Conservation (phyloP, 2,888 invertebrate genomes). For the Andrena hattorfiana region DNA sequence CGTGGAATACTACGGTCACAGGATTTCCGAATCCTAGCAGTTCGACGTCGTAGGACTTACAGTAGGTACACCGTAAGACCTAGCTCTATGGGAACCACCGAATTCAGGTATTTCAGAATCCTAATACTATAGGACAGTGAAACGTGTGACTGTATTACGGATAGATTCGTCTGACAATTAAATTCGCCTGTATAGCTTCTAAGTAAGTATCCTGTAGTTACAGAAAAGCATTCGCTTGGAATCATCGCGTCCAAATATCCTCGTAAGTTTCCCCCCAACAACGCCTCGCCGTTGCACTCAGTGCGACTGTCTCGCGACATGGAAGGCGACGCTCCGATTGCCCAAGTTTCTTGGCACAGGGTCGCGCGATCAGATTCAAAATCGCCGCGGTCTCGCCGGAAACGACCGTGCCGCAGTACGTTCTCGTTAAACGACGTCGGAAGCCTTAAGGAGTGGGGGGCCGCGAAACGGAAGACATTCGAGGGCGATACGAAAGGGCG, state of each 20-base stretch:
- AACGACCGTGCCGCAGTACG: background rate
- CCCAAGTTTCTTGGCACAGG: conserved; percentile 11
- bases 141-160: background rate
- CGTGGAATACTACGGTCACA: too few species aligned
- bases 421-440: conserved; percentile 22
- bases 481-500: conserved; percentile 43
- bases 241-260: background rate
- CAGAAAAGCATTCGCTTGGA: background rate
- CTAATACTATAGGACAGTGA: too few species aligned
- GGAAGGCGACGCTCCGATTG: background rate
- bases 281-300: background rate
- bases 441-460: background rate
- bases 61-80: too few species aligned
- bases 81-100: too few species aligned
- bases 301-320: conserved; percentile 3
- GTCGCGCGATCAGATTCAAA: background rate
- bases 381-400: background rate
- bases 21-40: too few species aligned
- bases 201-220: background rate
- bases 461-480: conserved; percentile 47
- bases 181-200: background rate
- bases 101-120: too few species aligned
- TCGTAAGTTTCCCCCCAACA: background rate
- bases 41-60: too few species aligned
- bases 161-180: background rate